Base-by-base conservation (phyloP, 1,140 invertebrate genomes). In the Drosophila nigromelanica region DNA sequence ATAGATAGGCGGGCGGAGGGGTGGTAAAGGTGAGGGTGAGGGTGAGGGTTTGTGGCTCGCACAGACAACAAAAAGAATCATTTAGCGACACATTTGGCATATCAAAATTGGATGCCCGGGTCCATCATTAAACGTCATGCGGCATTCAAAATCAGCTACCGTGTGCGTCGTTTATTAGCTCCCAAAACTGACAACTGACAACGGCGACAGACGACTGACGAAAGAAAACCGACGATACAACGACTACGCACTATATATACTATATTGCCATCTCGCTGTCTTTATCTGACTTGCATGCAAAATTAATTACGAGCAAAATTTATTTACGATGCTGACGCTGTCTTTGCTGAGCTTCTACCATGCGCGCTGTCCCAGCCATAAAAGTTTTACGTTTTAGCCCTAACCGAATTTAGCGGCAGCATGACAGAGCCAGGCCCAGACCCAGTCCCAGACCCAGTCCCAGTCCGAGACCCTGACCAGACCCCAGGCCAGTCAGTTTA, bases 51-150 rank as follows among this genome's bases (percentile, higher is more conserved):
- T 6, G 37, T 8, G 15, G 10, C 37, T 14, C 27, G 39, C 42
- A 12, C 12, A 51, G 35, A 42, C 54, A 40, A 45, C 52, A 77
- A 87, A 80, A 78, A 81, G 80, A 78, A 87, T 73, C 75, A 87
- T 86, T 87, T 78, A 82, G 82, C 82, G 78, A 86, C 82, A 87
- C 82, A 87, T 87, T 86, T 81, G 78, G 82, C 82, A 86, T 86
- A 87, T 82, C 78, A 87, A 86, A 74, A 82, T 67, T 52, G 59
- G 63, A 21, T 69, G 14, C 40, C 27, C 55, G 40, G 24, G 55
- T 27, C 27, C 27, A 33, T 50, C 48, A 50, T 50, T 42, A 72
- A 76, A 68, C 62, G 73, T 78, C 78, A 67, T 43, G 61, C 58
- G 75, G 71, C 82, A 87, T 86, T 86, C 75, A 66, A 55, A 86